Percentiles rank a stretch among this genome's conserved stretches.
Evolutionary conservation across 2,797 vertebrate genomes (phyloP).

Genomic region (Carcharodon carcharias): DNA sequence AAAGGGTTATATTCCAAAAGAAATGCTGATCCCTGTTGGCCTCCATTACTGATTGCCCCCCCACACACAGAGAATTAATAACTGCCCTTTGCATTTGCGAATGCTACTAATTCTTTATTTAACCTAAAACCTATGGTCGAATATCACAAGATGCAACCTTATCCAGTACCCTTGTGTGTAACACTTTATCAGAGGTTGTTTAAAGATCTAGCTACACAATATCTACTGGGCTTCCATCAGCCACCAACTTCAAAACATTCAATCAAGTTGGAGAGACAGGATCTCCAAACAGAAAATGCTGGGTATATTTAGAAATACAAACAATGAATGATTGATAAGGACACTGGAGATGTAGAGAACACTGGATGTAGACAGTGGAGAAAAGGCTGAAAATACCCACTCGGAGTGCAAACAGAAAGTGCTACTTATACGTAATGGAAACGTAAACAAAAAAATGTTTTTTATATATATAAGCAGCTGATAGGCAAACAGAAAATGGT

Average conservation of each 20-base stretch:
- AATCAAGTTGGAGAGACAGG: not conserved
- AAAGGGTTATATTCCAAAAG: not conserved
- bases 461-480: not conserved
- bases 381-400: not conserved
- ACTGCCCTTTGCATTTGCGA: too few relatives aligned
- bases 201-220: not conserved
- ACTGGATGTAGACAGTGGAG: not conserved
- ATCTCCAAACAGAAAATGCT: not conserved
- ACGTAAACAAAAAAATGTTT: not conserved
- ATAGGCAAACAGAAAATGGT: not conserved
- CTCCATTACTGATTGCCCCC: not conserved
- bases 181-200: not conserved
- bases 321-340: not conserved
- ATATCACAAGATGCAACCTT: not conserved
- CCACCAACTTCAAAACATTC: not conserved
- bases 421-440: not conserved
- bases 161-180: not conserved
- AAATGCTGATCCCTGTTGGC: not conserved
- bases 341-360: not conserved
- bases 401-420: not conserved
- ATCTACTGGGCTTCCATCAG: not conserved
- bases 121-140: not conserved
- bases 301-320: not conserved
- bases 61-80: not conserved
- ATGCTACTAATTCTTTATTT: not conserved